A percentile compares a stretch with the other conserved stretches of the same genome.
These are phyloP conservation scores for Callyntrura sp. DNA, from an alignment of 2,888 invertebrate species.

Conservation along the genomic window DNA sequence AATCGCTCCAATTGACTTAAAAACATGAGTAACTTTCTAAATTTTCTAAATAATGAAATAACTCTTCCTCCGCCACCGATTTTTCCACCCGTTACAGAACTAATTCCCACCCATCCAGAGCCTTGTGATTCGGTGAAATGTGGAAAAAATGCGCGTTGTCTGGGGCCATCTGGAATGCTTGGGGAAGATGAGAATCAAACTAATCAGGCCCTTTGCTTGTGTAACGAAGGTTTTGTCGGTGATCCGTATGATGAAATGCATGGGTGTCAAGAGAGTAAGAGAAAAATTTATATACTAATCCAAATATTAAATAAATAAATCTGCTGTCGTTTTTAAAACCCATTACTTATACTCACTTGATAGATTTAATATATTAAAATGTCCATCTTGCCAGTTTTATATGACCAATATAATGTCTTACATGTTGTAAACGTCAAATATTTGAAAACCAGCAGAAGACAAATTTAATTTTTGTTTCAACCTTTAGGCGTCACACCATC, in stretches of 20 bases:
- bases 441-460: not conserved
- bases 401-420: not conserved
- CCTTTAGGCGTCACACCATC: conserved; percentile 71
- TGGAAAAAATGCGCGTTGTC: conserved; percentile 84
- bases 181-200: conserved; percentile 81
- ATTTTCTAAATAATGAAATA: not conserved
- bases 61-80: conserved; percentile 31
- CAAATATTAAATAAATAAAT: not conserved
- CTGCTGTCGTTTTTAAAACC: not conserved
- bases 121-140: conserved; percentile 84
- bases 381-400: not conserved
- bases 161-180: conserved; percentile 81
- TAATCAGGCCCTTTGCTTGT: conserved; percentile 84
- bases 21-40: conserved; percentile 28
- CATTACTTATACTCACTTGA: not conserved
- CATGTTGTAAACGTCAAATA: not conserved
- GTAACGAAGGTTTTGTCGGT: conserved; percentile 84
- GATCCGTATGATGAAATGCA: conserved; percentile 83
- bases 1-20: not conserved
- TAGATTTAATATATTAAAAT: not conserved
- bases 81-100: conserved; percentile 75
- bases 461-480: not conserved
- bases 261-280: conserved; percentile 83
- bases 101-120: conserved; percentile 80
- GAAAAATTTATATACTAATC: conserved; percentile 42